Evolutionary conservation across 1,140 invertebrate genomes (phyloP).

Genomic region (Battus philenor): DNA sequence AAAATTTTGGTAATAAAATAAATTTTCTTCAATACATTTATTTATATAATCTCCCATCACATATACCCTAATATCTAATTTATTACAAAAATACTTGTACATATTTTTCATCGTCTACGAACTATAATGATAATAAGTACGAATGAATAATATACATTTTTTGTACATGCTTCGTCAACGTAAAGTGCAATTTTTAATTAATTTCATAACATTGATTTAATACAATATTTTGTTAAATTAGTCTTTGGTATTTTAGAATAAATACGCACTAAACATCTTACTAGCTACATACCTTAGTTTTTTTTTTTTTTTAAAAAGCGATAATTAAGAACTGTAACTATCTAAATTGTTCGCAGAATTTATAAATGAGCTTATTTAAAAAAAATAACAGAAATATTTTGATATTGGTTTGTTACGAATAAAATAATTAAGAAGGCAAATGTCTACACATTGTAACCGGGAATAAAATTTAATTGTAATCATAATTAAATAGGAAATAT

Average conservation of each 20-base stretch:
- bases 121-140: conserved; percentile 8
- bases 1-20: conserved; percentile 13
- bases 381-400: too few species aligned
- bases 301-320: too few species aligned
- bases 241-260: conserved; percentile 7
- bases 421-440: too few species aligned
- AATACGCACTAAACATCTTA: too few species aligned
- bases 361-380: too few species aligned
- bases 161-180: background rate
- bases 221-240: background rate
- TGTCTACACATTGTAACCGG: too few species aligned
- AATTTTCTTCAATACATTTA: conserved; percentile 28
- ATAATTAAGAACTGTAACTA: too few species aligned
- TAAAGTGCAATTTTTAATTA: conserved; percentile 1
- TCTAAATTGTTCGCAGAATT: too few species aligned
- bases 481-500: too few species aligned
- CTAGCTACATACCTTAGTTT: too few species aligned
- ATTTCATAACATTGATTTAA: background rate
- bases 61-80: conserved; percentile 22
- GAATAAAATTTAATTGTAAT: too few species aligned
- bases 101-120: conserved; percentile 19
- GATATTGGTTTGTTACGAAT: too few species aligned
- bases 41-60: conserved; percentile 17
- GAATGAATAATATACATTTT: conserved; percentile 4
- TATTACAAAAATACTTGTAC: conserved; percentile 49